Base-by-base conservation (phyloP, 2,797 vertebrate genomes). In the Platalea minor region DNA sequence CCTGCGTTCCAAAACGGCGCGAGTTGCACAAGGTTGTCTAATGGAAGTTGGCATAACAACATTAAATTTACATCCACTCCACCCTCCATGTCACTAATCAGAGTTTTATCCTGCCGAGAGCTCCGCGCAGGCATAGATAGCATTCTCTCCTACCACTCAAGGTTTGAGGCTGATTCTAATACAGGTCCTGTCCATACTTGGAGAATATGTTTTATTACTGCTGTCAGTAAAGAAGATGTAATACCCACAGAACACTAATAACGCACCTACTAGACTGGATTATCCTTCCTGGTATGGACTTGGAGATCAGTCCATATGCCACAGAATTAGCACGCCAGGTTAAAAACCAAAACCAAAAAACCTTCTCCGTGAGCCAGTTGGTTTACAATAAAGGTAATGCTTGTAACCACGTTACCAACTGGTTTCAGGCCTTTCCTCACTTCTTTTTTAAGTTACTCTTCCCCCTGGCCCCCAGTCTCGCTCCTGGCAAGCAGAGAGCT, bases 31-130 rank as follows among this genome's bases (percentile, higher is more conserved):
- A 68, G 60, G 69, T 43, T 92, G 57, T 87, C 78, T 95, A 82
- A 94, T 79, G 61, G 41, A 81, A 79, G 79, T 16, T 89, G 82
- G 81, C 88, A 54, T 35, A 25, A 48, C 60, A 94, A 90, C 84
- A 77, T 91, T 94, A 77, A 89, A 72, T 57, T 87, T 76, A 28
- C 43, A 89, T 74, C 74, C 43, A 88, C 91, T 89, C 86, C 93
- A 88, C 88, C 93, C 64, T 83, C 75, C 57, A 43, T 2, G 1
- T 84, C 64, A 67, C 68, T 93, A 50, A 80, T 75, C 72, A 29
- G 72, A 74, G 41, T 50, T 87, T 91, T 91, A 70, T 75, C 61
- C 88, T 78, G 64, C 53, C 0, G 14, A 82, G 77, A 70, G 60
- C 59, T 76, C 88, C 0, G 3, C 1, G 1, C 35, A 60, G 67